A percentile compares a stretch with the other conserved stretches of the same genome.
phyloP scores from a whole-genome alignment of 2,797 vertebrate species.

The Gallinago solitaria region DNA sequence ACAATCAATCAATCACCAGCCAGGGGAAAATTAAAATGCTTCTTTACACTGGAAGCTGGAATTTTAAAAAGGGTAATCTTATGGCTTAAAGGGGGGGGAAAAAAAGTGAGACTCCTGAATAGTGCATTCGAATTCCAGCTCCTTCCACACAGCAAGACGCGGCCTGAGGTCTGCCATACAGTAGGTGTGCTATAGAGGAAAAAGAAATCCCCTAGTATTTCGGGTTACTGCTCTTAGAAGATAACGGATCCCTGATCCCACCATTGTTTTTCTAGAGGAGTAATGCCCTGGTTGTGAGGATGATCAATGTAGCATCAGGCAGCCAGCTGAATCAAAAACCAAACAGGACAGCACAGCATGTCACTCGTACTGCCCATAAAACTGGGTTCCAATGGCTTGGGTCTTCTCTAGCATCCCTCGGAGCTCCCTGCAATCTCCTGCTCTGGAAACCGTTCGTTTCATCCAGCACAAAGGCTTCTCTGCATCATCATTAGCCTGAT shows the following conservation, averaged over 20 bases:
- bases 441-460: background rate
- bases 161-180: background rate
- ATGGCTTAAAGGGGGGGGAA: background rate
- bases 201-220: background rate
- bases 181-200: background rate
- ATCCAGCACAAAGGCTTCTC: background rate
- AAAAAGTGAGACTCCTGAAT: background rate
- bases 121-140: constrained; percentile 18
- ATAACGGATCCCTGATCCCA: background rate
- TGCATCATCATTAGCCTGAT: background rate
- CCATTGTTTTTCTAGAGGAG: background rate
- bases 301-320: background rate
- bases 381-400: background rate
- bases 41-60: background rate
- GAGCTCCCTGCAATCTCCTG: background rate
- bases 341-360: background rate
- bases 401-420: background rate
- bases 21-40: background rate
- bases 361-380: fast-evolving
- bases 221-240: background rate
- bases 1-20: background rate
- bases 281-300: background rate
- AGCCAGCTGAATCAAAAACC: background rate
- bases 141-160: background rate
- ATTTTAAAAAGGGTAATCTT: background rate